Conservation (phyloP, 1,140 invertebrate genomes). For the Ruditapes philippinarum region DNA sequence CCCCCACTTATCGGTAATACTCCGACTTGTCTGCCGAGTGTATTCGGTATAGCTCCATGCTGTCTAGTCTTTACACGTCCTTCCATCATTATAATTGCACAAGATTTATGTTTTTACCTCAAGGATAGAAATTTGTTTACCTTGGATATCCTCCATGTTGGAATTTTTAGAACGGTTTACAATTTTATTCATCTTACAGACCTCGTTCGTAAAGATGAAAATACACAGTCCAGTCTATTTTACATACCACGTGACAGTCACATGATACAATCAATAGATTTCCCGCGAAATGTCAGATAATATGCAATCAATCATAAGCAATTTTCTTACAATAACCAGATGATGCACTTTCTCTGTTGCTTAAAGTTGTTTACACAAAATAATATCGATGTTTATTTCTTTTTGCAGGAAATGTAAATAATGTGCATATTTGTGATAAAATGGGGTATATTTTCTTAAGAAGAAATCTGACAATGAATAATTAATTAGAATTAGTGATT, state of each 20-base stretch:
- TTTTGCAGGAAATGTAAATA: neutral
- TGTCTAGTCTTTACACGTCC: slow-evolving; percentile 59
- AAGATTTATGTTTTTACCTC: neutral
- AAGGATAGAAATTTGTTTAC: slow-evolving; percentile 55
- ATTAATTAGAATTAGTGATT: slow-evolving; percentile 23
- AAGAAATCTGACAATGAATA: neutral
- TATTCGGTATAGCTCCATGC: slow-evolving; percentile 45
- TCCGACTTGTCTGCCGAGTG: slow-evolving; percentile 60
- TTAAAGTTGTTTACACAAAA: neutral
- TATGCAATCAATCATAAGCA: neutral
- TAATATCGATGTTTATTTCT: neutral
- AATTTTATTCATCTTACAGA: neutral
- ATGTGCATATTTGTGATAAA: no score
- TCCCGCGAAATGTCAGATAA: slow-evolving; percentile 42
- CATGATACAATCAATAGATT: slow-evolving; percentile 2
- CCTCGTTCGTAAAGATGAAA: neutral
- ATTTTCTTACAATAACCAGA: neutral
- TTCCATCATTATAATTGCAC: slow-evolving; percentile 35
- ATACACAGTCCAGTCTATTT: neutral
- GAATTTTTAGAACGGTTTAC: slow-evolving; percentile 34
- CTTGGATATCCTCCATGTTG: slow-evolving; percentile 66
- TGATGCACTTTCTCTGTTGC: neutral
- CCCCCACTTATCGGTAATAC: slow-evolving; percentile 52
- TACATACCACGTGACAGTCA: neutral
- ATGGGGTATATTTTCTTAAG: no score